Percentiles rank a stretch among this genome's conserved stretches.
phyloP scores from a whole-genome alignment of 1,140 invertebrate species.

The Aphaenogaster rudis region DNA sequence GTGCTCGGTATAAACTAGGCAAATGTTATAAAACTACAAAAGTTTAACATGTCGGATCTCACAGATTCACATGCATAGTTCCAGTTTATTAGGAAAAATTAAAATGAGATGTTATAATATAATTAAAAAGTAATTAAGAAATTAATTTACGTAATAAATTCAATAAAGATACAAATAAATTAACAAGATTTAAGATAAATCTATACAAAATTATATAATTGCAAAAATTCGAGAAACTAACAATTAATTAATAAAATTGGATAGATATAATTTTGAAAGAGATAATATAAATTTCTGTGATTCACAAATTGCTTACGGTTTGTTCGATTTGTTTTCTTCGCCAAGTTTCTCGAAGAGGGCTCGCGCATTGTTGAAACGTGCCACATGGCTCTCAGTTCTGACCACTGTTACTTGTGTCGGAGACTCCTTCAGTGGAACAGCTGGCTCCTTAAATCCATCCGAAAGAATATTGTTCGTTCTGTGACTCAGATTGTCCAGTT shows the following conservation, averaged over 20 bases:
- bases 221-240: not conserved
- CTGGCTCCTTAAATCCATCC: conserved; percentile 83
- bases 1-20: too few relatives aligned
- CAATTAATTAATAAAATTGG: not conserved
- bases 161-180: too few relatives aligned
- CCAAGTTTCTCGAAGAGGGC: conserved; percentile 97
- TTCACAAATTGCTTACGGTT: conserved; percentile 78
- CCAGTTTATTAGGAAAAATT: too few relatives aligned
- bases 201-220: not conserved
- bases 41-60: too few relatives aligned
- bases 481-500: conserved; percentile 84
- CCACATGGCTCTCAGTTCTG: conserved; percentile 95
- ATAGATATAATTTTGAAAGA: conserved; percentile 11
- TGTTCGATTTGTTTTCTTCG: conserved; percentile 89
- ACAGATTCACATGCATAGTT: too few relatives aligned
- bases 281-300: conserved; percentile 9
- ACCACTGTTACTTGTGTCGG: conserved; percentile 91
- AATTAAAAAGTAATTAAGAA: not conserved
- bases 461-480: conserved; percentile 81
- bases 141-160: not conserved
- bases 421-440: conserved; percentile 84
- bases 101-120: not conserved
- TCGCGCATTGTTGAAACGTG: conserved; percentile 96
- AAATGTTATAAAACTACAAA: too few relatives aligned
- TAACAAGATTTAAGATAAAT: not conserved